Base-by-base conservation (phyloP, 1,140 invertebrate genomes). In the Camponotus floridanus region DNA sequence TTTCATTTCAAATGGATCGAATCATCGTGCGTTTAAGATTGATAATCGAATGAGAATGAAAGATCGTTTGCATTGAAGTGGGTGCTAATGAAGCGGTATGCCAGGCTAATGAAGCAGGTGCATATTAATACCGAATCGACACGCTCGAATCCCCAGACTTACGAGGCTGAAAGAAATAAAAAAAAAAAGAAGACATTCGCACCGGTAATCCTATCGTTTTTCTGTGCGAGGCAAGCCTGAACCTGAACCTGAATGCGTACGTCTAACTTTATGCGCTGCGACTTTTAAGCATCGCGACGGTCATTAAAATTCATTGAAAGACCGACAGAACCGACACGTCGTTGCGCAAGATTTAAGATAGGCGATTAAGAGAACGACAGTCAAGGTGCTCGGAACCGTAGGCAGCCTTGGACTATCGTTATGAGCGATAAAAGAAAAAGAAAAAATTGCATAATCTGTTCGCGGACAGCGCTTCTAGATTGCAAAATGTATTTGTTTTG, bases 301-400 rank as follows among this genome's bases (percentile, higher is more conserved):
- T 83, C 79, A 83, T 83, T 83, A 83, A 83, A 74, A 83, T 83
- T 83, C 79, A 83, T 83, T 39, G 79, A 61, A 73, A 74, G 31
- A 31, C 31, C 39, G 79, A 83, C 79, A 83, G 68, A 31, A 83
- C 57, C 79, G 68, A 83, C 79, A 83, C 79, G 31, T 74, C 79
- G 79, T 83, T 83, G 68, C 68, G 79, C 79, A 83, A 83, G 79
- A 73, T 83, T 83, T 83, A 83, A 83, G 79, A 83, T 83, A 74
- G 68, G 7, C 68, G 79, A 74, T 83, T 83, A 62, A 73, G 39
- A 73, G 39, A 74, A 71, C 68, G 68, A 83, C 57, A 57, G 79
- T 83, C 79, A 83, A 83, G 68, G 55, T 48, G 39, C 68, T 55
- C 33, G 64, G 13, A 31, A 26, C 21, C 67, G 26, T 21, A 68